Percentiles rank a stretch among this genome's conserved stretches.
Conservation (phyloP, 2,888 invertebrate species). For the Periphyllus acericola region DNA sequence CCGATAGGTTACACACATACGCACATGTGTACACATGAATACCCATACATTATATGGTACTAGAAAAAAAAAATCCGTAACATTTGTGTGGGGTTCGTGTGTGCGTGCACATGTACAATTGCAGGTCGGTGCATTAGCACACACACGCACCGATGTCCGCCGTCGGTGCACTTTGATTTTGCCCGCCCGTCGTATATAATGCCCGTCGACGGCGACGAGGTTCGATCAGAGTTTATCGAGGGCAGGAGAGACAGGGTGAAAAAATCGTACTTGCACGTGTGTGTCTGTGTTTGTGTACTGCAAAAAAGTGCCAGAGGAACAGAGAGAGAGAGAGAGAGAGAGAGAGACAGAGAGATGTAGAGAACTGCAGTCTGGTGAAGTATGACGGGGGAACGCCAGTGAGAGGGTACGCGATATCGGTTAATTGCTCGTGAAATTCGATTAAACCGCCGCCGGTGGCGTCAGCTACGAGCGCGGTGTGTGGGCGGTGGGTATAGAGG, state of each 20-base stretch:
- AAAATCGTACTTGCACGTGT: not conserved
- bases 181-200: not conserved
- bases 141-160: not conserved
- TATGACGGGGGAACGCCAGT: not conserved
- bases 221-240: not conserved
- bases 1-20: not conserved
- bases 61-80: not conserved
- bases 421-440: conserved; percentile 60
- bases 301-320: not conserved
- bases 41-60: not conserved
- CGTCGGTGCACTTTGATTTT: not conserved
- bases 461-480: not conserved
- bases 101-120: not conserved
- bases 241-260: not conserved
- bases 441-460: conserved; percentile 28
- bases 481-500: not conserved
- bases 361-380: not conserved
- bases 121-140: not conserved
- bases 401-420: conserved; percentile 29
- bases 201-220: not conserved
- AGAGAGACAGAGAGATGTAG: not conserved
- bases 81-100: not conserved
- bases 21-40: not conserved
- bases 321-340: not conserved
- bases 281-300: not conserved